Evolutionary conservation across 2,797 vertebrate species (phyloP).

Genomic region (Sardinella longiceps): DNA sequence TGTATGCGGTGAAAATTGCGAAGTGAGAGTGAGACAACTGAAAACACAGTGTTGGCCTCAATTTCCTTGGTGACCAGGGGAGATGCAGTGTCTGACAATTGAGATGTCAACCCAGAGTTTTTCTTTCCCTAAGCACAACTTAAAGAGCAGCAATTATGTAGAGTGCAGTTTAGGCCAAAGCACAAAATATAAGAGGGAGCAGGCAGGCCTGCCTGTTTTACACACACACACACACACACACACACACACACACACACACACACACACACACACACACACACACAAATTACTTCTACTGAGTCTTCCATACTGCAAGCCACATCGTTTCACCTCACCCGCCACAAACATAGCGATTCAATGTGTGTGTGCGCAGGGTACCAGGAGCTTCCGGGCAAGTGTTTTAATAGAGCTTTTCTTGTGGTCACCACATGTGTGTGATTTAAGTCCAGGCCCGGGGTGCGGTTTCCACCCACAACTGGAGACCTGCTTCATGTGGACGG

Average conservation of each 20-base stretch:
- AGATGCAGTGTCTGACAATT: slow-evolving; percentile 15
- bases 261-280: slow-evolving; percentile 20
- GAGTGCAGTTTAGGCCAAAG: slow-evolving; percentile 15
- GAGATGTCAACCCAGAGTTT: slow-evolving; percentile 12
- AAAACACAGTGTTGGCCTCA: not conserved
- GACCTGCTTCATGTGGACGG: slow-evolving; percentile 57
- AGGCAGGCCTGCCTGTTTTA: not conserved
- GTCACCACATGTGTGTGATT: slow-evolving; percentile 78
- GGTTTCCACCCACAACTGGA: slow-evolving; percentile 60
- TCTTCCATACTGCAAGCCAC: not conserved
- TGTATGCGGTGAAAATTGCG: not conserved
- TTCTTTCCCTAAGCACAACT: slow-evolving; percentile 5
- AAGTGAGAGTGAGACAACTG: not conserved
- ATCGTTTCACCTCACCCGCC: slow-evolving; percentile 5
- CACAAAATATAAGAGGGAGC: not conserved
- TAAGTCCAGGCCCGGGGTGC: slow-evolving; percentile 66
- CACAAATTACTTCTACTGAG: not conserved
- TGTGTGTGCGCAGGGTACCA: slow-evolving; percentile 64
- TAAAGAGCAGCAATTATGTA: slow-evolving; percentile 18
- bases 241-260: not conserved
- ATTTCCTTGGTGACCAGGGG: slow-evolving; percentile 19
- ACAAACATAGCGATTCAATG: slow-evolving; percentile 27
- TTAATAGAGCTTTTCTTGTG: slow-evolving; percentile 81
- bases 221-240: not conserved
- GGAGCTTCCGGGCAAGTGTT: slow-evolving; percentile 75